Percentiles rank a stretch among this genome's conserved stretches.
phyloP scores from a whole-genome alignment of 2,888 invertebrate genomes.

The Napeogenes sylphis region DNA sequence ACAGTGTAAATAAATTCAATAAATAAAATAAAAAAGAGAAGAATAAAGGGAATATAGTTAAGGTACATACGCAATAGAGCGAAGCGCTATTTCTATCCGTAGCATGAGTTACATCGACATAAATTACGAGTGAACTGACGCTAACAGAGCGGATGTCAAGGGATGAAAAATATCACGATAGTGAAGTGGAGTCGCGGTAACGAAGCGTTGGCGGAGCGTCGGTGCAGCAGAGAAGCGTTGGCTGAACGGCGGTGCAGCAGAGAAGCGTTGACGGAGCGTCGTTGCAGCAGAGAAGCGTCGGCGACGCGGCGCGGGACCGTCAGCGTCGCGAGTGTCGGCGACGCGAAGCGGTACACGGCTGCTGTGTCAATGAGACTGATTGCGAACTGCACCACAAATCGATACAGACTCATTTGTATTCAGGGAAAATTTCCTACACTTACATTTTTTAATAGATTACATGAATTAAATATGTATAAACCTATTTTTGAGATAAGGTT shows the following conservation, averaged over 20 bases:
- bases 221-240: constrained; percentile 2
- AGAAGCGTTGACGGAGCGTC: constrained; percentile 17
- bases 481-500: constrained; percentile 31
- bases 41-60: constrained; percentile 20
- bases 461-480: constrained; percentile 31
- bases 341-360: constrained; percentile 26
- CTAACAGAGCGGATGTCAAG: constrained; percentile 41
- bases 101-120: constrained; percentile 35
- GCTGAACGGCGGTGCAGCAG: neutral
- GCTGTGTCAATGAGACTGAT: constrained; percentile 39
- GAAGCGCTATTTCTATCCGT: constrained; percentile 35
- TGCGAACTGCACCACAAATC: constrained; percentile 37
- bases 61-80: constrained; percentile 22
- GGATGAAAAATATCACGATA: constrained; percentile 39
- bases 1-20: neutral
- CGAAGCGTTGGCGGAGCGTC: constrained; percentile 26
- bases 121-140: constrained; percentile 41
- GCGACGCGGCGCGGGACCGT: constrained; percentile 11
- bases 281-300: constrained; percentile 34
- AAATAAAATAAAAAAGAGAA: neutral
- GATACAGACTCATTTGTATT: constrained; percentile 39
- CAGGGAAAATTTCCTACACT: constrained; percentile 28
- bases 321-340: neutral
- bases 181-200: constrained; percentile 33
- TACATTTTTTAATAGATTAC: constrained; percentile 29